These are phyloP conservation scores for Vireo griseus DNA, from an alignment of 2,797 vertebrate genomes.

Conservation along the genomic window DNA sequence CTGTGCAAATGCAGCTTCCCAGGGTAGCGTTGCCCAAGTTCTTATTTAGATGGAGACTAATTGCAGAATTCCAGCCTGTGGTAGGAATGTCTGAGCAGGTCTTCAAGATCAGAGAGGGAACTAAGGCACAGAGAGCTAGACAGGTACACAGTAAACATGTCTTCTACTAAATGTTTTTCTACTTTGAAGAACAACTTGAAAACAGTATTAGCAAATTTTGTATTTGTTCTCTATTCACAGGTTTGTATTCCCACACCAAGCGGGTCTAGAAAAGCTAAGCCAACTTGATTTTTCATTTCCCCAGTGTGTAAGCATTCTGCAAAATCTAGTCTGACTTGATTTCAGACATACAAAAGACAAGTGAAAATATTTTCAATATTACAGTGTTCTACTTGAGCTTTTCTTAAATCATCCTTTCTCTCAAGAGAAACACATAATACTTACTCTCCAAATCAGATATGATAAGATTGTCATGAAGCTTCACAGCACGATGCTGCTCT, in stretches of 20 bases:
- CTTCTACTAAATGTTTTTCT: background rate
- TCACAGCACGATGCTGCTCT: constrained; percentile 93
- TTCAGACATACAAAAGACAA: background rate
- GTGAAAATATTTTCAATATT: background rate
- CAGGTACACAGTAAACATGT: background rate
- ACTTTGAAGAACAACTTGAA: constrained; percentile 10
- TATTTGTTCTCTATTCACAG: background rate
- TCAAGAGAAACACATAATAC: constrained; percentile 26
- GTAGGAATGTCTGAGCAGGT: constrained; percentile 44
- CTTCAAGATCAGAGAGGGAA: constrained; percentile 14
- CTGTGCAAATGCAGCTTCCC: background rate
- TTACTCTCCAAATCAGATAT: constrained; percentile 95
- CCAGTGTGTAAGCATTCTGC: background rate
- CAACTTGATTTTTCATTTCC: background rate
- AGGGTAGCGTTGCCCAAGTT: background rate
- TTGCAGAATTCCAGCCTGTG: background rate
- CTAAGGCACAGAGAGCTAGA: background rate
- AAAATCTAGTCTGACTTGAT: background rate
- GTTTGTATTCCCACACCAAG: background rate
- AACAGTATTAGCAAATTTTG: background rate
- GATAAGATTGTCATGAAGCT: constrained; percentile 96
- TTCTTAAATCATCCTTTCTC: background rate
- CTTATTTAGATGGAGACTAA: constrained; percentile 2
- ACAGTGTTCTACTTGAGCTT: background rate
- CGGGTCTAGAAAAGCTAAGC: background rate